Evolutionary conservation across 2,113 vertebrate species (phyloP).

Genomic region (Melierax canorus): DNA sequence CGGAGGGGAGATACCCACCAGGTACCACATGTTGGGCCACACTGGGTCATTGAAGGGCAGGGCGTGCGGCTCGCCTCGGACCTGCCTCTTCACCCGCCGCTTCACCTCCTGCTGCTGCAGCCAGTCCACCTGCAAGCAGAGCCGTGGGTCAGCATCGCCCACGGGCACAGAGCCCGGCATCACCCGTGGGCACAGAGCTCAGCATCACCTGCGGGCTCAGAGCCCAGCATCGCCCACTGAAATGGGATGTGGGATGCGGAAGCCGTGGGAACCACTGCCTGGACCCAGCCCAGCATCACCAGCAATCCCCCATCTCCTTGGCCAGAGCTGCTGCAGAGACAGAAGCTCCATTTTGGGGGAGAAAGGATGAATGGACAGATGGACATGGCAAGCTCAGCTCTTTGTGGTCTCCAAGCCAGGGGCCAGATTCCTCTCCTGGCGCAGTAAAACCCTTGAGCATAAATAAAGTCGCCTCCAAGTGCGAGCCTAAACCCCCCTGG

Average conservation of each 20-base stretch:
- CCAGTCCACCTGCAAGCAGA: constrained; percentile 83
- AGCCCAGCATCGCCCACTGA: no score
- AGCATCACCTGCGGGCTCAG: accelerated
- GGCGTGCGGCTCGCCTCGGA: constrained; percentile 58
- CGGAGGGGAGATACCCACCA: constrained; percentile 76
- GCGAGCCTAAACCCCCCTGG: not conserved
- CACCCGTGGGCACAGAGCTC: not conserved
- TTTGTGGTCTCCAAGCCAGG: not conserved
- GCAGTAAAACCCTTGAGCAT: not conserved
- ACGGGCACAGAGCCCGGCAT: accelerated
- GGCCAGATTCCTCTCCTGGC: not conserved
- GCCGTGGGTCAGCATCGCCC: not conserved
- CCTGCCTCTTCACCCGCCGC: constrained; percentile 81
- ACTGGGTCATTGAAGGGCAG: constrained; percentile 87
- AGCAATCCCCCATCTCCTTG: accelerated
- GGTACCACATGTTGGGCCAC: constrained; percentile 96
- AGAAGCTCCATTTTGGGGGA: not conserved
- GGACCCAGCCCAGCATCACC: not conserved
- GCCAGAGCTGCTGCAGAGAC: not conserved
- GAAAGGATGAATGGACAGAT: not conserved
- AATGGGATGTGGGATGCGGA: not conserved
- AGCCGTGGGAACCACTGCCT: not conserved
- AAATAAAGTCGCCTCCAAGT: not conserved
- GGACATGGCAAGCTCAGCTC: not conserved
- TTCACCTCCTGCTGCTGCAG: constrained; percentile 88